These are phyloP conservation scores for Dermochelys coriacea DNA, from an alignment of 2,797 vertebrate genomes.

Conservation along the genomic window DNA sequence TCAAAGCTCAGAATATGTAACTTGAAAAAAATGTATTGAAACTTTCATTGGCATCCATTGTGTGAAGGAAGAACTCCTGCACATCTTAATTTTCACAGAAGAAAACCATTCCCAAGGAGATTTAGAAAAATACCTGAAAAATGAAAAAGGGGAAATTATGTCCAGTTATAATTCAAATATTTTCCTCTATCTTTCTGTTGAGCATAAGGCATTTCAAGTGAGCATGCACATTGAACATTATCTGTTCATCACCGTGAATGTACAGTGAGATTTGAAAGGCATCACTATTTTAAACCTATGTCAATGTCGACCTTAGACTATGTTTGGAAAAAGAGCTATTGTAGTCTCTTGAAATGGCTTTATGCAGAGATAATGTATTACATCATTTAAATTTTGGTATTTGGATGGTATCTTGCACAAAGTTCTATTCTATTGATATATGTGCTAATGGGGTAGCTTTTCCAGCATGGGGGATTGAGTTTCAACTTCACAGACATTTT, in stretches of 20 bases:
- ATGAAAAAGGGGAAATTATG: not conserved
- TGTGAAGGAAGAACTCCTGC: not conserved
- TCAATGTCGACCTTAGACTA: not conserved
- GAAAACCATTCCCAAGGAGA: not conserved
- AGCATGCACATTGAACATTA: not conserved
- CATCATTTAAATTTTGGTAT: not conserved
- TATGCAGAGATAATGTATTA: not conserved
- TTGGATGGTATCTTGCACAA: not conserved
- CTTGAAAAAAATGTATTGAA: not conserved
- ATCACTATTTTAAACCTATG: not conserved
- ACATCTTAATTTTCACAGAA: not conserved
- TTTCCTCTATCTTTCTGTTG: not conserved
- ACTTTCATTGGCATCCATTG: not conserved
- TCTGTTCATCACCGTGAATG: not conserved
- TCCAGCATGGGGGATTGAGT: not conserved
- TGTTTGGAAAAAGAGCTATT: not conserved
- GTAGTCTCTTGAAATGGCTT: not conserved
- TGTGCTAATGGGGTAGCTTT: not conserved
- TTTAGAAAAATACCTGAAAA: not conserved
- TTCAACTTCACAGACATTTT: not conserved
- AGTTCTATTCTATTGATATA: not conserved
- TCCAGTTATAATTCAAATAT: not conserved
- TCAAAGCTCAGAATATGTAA: not conserved
- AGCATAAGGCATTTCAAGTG: not conserved
- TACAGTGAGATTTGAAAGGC: not conserved